These are phyloP conservation scores for Crenichthys baileyi DNA, from an alignment of 2,797 vertebrate genomes.

Conservation along the genomic window DNA sequence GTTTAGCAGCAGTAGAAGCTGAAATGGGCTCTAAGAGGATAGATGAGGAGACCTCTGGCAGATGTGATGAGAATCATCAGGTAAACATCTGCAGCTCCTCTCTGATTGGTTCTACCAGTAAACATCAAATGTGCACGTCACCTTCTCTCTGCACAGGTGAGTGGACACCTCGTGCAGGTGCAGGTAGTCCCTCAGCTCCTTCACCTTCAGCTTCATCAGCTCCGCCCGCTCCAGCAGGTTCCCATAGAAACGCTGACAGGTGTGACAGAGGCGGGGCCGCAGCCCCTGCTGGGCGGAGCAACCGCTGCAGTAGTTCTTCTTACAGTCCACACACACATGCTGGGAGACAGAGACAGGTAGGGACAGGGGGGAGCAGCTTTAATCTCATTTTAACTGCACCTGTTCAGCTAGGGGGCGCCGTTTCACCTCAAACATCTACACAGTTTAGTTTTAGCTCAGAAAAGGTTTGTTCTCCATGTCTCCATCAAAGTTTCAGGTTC, in stretches of 20 bases:
- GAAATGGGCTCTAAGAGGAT: background rate
- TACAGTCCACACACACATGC: slow-evolving; percentile 84
- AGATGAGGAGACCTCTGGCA: background rate
- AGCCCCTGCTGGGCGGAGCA: slow-evolving; percentile 73
- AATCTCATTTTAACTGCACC: background rate
- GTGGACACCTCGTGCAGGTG: slow-evolving; percentile 91
- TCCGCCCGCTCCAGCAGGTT: slow-evolving; percentile 76
- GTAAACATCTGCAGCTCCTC: background rate
- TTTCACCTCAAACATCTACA: background rate
- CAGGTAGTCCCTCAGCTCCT: slow-evolving; percentile 95
- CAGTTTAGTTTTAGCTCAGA: background rate
- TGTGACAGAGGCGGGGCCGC: slow-evolving; percentile 80
- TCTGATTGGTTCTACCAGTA: background rate
- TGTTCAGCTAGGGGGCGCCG: background rate
- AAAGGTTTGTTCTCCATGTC: background rate
- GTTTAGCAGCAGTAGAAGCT: background rate
- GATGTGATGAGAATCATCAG: background rate
- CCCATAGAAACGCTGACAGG: slow-evolving; percentile 81
- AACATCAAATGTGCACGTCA: background rate
- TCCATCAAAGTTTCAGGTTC: background rate
- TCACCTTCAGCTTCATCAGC: slow-evolving; percentile 87
- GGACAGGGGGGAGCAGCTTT: background rate
- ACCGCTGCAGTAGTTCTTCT: slow-evolving; percentile 75
- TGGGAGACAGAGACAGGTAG: slow-evolving; percentile 32
- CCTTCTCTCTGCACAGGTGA: slow-evolving; percentile 92